Percentiles rank a stretch among this genome's conserved stretches.
Conservation (phyloP, 2,888 invertebrate species). For the Apamea monoglypha region DNA sequence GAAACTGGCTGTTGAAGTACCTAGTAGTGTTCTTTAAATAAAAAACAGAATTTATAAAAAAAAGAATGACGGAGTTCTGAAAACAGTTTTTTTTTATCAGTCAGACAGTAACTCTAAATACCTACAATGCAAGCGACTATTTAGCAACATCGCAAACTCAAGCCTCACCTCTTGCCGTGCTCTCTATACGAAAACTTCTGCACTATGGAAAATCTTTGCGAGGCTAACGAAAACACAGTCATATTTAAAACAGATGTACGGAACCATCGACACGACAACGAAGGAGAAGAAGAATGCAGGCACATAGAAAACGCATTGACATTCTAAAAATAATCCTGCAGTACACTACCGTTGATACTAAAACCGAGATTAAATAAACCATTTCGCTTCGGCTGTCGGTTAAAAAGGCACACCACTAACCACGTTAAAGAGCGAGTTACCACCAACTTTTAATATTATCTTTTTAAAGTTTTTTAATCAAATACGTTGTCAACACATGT, state of each 20-base stretch:
- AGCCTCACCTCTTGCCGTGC: neutral
- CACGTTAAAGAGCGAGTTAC: conserved; percentile 59
- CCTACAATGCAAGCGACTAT: neutral
- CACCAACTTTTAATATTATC: conserved; percentile 69
- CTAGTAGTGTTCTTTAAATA: conserved; percentile 22
- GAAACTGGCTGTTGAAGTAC: conserved; percentile 52
- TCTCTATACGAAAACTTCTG: neutral
- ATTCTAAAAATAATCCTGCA: neutral
- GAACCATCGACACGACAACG: neutral
- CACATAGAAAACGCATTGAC: no score
- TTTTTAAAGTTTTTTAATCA: conserved; percentile 77
- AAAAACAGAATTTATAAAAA: neutral
- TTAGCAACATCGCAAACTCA: neutral
- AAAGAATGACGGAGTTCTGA: neutral
- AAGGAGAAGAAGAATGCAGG: neutral
- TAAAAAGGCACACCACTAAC: conserved; percentile 52
- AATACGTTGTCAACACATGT: conserved; percentile 82
- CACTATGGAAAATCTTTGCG: neutral
- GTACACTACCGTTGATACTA: neutral
- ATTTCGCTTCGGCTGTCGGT: conserved; percentile 30
- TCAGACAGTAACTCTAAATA: neutral
- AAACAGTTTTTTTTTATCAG: conserved; percentile 18
- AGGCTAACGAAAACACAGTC: neutral
- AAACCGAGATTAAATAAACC: conserved; percentile 37
- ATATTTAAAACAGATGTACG: neutral